Conservation (phyloP, 2,113 vertebrate genomes). For the Orycteropus afer region DNA sequence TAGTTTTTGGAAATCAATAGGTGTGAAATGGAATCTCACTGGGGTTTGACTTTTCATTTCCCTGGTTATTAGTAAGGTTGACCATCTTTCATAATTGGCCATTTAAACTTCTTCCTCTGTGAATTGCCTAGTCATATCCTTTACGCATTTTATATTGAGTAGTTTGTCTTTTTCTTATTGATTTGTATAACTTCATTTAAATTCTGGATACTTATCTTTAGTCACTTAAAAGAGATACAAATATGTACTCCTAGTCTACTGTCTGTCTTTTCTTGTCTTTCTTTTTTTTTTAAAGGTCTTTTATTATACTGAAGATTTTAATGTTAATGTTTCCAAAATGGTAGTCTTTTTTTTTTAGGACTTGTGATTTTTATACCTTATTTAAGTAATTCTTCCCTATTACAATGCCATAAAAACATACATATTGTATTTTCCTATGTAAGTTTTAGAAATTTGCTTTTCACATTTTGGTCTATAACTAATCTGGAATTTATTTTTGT, state of each 20-base stretch:
- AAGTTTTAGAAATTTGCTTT: conserved; percentile 1
- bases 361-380: background rate
- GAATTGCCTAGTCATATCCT: conserved; percentile 8
- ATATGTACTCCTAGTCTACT: background rate
- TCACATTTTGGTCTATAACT: background rate
- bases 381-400: background rate
- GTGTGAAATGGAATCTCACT: conserved; percentile 64
- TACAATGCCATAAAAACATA: background rate
- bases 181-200: conserved; percentile 36
- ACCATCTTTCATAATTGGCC: conserved; percentile 50
- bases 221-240: conserved; percentile 15
- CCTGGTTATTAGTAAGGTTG: background rate
- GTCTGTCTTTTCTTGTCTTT: background rate
- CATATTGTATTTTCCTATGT: background rate
- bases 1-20: conserved; percentile 54
- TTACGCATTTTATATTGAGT: background rate
- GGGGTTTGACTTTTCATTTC: conserved; percentile 66
- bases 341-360: background rate
- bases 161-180: conserved; percentile 28
- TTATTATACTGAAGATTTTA: background rate
- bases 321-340: background rate
- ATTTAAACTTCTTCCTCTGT: conserved; percentile 18
- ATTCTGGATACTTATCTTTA: background rate
- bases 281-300: conserved; percentile 16
- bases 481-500: background rate